These are phyloP conservation scores for Pardalotus punctatus DNA, from an alignment of 2,113 vertebrate genomes.

Conservation along the genomic window DNA sequence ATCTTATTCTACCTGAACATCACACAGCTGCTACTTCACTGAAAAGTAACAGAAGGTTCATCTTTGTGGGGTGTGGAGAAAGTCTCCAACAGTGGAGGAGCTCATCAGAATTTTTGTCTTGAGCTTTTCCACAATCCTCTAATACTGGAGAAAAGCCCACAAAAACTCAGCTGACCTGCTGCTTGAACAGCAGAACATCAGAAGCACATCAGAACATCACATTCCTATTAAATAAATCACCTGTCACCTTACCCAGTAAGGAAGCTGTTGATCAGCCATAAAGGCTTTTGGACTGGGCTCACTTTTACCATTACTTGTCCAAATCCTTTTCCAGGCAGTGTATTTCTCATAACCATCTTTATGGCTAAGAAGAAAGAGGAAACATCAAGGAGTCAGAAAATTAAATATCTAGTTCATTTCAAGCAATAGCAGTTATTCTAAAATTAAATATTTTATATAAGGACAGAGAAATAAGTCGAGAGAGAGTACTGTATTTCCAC, in stretches of 20 bases:
- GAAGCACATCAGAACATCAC: not conserved
- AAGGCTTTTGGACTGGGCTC: constrained; percentile 97
- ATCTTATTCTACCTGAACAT: not conserved
- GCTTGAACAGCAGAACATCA: not conserved
- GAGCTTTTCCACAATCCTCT: not conserved
- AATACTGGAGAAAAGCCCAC: not conserved
- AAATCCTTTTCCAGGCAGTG: constrained; percentile 90
- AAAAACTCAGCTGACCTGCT: not conserved
- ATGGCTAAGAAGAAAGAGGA: constrained; percentile 79
- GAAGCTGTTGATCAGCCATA: constrained; percentile 97
- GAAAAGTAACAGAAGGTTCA: not conserved
- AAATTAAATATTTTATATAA: not conserved
- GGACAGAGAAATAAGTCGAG: not conserved
- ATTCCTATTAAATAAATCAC: not conserved
- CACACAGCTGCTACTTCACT: not conserved
- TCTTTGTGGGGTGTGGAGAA: not conserved
- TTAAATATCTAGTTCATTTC: not conserved
- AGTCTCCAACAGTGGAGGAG: not conserved
- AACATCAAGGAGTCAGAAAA: not conserved
- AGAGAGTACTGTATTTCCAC: not conserved
- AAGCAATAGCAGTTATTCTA: not conserved
- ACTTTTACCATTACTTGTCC: constrained; percentile 97
- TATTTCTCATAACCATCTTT: constrained; percentile 97
- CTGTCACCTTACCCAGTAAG: constrained; percentile 87
- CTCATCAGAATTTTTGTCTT: not conserved